Base-by-base conservation (phyloP, 2,888 invertebrate species). In the Pandemis cinnamomeana region DNA sequence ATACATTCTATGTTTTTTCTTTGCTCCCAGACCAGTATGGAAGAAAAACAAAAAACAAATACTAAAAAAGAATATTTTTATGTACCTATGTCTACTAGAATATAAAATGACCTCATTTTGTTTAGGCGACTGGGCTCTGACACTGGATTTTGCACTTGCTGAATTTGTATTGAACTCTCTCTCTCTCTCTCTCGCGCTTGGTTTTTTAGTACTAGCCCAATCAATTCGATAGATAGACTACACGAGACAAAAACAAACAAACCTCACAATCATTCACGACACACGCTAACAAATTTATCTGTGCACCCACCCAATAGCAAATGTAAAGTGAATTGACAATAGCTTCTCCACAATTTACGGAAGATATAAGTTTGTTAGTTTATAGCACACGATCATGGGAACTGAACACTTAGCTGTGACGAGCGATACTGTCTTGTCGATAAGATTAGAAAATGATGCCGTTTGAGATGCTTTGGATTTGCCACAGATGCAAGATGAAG, bases 381-480 rank as follows among this genome's bases (percentile, higher is more conserved):
- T 73, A 44, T 64, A 66, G 63, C 69, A 66, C 69, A 69, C 69
- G 61, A 72, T 66, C 71, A 73, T 70, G 69, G 69, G 69, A 73
- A 60, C 15, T 20, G 69, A 36, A 36, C 63, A 72, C 69, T 6
- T 20, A 10, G 41, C 46, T 42, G 15, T 46, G 55, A 53, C 46
- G 51, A 6, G 41, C 20, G 61, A 62, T 70, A 51, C 51, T 44
- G 70, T 55, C 48, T 20, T n/a, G 60, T 11, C 41, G 72, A 75
- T 75, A 75, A 72, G 75, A 75, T 72, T 75, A 75, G 75, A 75
- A 75, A 75, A 60, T 71, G 55, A 75, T 64, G 64, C 42, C 42
- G 64, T 64, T 11, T 64, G 64, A 48, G 27, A 64, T 48, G 64
- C 48, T 64, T 44, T 46, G 44, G 20, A 11, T 44, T 8, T 46